Evolutionary conservation across 2,888 invertebrate species (phyloP).

Genomic region (Pandemis corylana): DNA sequence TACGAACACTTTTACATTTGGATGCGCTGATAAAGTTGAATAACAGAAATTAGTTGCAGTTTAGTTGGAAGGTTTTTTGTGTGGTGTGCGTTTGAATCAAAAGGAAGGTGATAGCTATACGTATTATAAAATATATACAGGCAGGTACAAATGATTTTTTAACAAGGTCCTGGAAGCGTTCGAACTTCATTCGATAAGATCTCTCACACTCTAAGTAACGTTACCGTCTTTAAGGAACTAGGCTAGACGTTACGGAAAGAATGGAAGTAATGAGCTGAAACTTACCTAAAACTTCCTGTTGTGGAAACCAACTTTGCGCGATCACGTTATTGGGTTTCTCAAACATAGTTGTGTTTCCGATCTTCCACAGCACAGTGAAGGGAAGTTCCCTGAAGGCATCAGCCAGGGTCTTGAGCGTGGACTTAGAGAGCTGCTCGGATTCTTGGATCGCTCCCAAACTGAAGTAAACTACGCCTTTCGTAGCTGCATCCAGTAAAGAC

Average conservation of each 20-base stretch:
- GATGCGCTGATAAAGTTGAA: constrained; percentile 65
- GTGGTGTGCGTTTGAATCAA: no score
- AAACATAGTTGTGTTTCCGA: constrained; percentile 71
- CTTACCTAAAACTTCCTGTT: constrained; percentile 82
- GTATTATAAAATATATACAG: no score
- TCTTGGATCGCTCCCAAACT: constrained; percentile 81
- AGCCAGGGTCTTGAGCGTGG: constrained; percentile 68
- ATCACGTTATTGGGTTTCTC: constrained; percentile 76
- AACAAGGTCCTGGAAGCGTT: not conserved
- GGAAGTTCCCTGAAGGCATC: constrained; percentile 79
- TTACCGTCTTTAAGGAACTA: no score
- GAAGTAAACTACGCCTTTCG: constrained; percentile 79
- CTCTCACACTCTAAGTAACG: no score
- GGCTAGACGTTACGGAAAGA: no score
- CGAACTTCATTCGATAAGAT: no score
- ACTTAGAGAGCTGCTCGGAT: constrained; percentile 68
- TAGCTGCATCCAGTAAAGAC: constrained; percentile 66
- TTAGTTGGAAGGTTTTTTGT: not conserved
- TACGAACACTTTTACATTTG: constrained; percentile 74
- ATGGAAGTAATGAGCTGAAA: not conserved
- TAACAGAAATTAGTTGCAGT: not conserved
- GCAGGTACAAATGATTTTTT: no score
- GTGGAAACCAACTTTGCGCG: constrained; percentile 81
- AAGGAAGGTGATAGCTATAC: no score
- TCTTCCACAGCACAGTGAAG: constrained; percentile 82